These are phyloP conservation scores for Venturia canescens DNA, from an alignment of 1,140 invertebrate genomes.

Conservation along the genomic window DNA sequence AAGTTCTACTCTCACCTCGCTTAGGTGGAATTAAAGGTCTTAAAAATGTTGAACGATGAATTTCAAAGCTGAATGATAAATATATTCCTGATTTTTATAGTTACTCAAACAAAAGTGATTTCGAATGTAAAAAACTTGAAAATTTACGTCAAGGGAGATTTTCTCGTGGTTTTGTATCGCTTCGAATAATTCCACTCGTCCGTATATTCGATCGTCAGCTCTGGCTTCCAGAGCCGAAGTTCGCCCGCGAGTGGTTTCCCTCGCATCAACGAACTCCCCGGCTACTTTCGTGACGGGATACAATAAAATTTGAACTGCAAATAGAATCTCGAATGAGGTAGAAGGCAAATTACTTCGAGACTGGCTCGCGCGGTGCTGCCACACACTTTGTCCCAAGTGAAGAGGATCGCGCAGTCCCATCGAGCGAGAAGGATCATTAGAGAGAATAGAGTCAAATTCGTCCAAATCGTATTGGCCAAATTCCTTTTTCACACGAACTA, in stretches of 20 bases:
- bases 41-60: background rate
- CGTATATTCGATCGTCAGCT: constrained; percentile 4
- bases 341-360: constrained; percentile 63
- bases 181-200: background rate
- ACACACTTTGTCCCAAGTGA: background rate
- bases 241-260: background rate
- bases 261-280: constrained; percentile 28
- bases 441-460: constrained; percentile 52
- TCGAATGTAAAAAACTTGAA: background rate
- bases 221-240: constrained; percentile 6
- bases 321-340: constrained; percentile 66
- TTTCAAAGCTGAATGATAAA: background rate
- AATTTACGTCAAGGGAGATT: background rate
- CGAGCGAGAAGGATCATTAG: constrained; percentile 50
- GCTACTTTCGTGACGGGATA: constrained; percentile 65
- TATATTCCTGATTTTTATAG: background rate
- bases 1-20: background rate
- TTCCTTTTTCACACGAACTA: constrained; percentile 38
- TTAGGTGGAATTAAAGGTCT: background rate
- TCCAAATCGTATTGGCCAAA: constrained; percentile 12
- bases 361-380: background rate
- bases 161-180: background rate
- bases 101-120: background rate
- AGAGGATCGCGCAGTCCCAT: constrained; percentile 55
- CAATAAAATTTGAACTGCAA: constrained; percentile 73